These are phyloP conservation scores for Porphyrio hochstetteri DNA, from an alignment of 2,113 vertebrate species.

Conservation along the genomic window DNA sequence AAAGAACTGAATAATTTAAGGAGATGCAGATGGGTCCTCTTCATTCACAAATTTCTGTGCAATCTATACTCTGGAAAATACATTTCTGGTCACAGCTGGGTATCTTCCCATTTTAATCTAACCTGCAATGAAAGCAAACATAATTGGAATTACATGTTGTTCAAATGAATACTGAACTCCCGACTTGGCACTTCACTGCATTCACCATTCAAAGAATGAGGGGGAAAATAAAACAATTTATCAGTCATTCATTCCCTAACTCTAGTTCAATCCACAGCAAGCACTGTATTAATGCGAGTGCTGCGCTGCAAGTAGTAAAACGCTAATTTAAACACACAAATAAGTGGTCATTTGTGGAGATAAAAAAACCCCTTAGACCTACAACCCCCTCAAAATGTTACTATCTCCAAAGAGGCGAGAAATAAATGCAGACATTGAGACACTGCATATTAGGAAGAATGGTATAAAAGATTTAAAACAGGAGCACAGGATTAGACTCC, in stretches of 20 bases:
- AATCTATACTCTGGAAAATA: slow-evolving; percentile 79
- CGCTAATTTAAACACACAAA: not conserved
- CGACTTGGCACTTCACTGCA: not conserved
- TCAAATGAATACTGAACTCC: not conserved
- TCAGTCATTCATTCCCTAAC: not conserved
- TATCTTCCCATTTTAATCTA: slow-evolving; percentile 66
- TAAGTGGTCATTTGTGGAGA: slow-evolving; percentile 14
- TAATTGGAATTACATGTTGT: not conserved
- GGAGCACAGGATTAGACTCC: not conserved
- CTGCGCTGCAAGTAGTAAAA: not conserved
- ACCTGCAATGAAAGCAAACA: slow-evolving; percentile 63
- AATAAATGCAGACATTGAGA: not conserved
- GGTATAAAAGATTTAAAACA: not conserved
- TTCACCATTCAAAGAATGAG: not conserved
- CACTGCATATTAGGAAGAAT: rapidly evolving
- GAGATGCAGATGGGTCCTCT: slow-evolving; percentile 79
- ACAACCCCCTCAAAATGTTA: not conserved
- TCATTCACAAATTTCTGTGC: slow-evolving; percentile 78
- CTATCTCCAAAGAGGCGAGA: not conserved
- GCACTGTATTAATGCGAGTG: not conserved
- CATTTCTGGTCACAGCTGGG: slow-evolving; percentile 77
- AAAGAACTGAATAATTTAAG: slow-evolving; percentile 83
- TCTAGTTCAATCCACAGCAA: not conserved
- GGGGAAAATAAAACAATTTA: not conserved
- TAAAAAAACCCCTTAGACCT: slow-evolving; percentile 16